These are phyloP conservation scores for Cetonia aurata DNA, from an alignment of 2,888 invertebrate species.

Conservation along the genomic window DNA sequence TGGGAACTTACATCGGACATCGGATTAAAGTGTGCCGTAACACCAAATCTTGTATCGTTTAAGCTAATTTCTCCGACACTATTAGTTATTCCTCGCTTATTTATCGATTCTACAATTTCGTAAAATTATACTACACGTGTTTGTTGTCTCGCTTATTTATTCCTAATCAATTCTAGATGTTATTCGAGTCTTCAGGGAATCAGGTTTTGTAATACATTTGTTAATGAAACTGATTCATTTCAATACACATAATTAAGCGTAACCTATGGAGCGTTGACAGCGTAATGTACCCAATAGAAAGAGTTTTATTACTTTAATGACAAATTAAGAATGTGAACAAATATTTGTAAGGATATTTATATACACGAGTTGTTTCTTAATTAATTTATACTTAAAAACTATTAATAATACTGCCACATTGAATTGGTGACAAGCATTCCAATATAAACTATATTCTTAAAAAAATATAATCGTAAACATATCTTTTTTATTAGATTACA, in stretches of 20 bases:
- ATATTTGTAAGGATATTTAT: not conserved
- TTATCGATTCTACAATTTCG: conserved; percentile 43
- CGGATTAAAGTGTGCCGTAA: conserved; percentile 35
- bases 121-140: conserved; percentile 39
- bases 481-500: too few species aligned
- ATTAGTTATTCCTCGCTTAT: conserved; percentile 38
- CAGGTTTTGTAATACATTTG: conserved; percentile 29
- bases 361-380: too few species aligned
- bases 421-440: too few species aligned
- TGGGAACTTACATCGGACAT: conserved; percentile 35
- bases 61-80: conserved; percentile 43
- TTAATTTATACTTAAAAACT: too few species aligned
- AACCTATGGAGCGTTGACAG: conserved; percentile 14
- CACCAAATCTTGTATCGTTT: conserved; percentile 40
- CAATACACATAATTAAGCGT: not conserved
- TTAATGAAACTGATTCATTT: conserved; percentile 25
- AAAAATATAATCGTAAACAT: too few species aligned
- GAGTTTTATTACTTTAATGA: conserved; percentile 18
- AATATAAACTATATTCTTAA: too few species aligned
- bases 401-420: too few species aligned
- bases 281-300: not conserved
- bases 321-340: not conserved
- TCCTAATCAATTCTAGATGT: conserved; percentile 23
- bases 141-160: conserved; percentile 16
- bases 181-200: conserved; percentile 20